A percentile compares a stretch with the other conserved stretches of the same genome.
phyloP scores from a whole-genome alignment of 2,113 vertebrate genomes.

The Dasyornis broadbenti region DNA sequence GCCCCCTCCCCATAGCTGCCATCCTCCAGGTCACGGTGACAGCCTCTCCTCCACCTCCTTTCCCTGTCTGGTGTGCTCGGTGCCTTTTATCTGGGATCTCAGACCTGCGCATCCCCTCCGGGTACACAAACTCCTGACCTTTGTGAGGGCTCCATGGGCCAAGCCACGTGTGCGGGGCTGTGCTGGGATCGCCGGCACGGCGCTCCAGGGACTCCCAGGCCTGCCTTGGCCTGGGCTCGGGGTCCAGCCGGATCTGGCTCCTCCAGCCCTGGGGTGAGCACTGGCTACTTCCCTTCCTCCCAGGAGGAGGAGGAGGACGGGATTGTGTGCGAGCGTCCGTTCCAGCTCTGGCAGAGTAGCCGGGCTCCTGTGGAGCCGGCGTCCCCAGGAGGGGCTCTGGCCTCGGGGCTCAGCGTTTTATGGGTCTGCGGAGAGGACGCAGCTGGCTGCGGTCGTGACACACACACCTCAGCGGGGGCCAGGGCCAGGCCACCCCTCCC shows the following conservation, averaged over 20 bases:
- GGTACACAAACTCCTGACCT: neutral
- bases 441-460: conserved; percentile 53
- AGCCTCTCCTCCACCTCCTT: neutral
- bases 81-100: fast-evolving
- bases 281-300: conserved; percentile 17
- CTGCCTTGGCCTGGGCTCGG: neutral
- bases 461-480: conserved; percentile 49
- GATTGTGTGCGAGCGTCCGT: neutral
- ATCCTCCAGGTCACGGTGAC: fast-evolving
- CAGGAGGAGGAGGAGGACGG: neutral
- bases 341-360: conserved; percentile 43
- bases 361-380: conserved; percentile 24
- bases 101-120: neutral
- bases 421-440: conserved; percentile 34
- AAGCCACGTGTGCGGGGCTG: neutral
- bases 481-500: neutral
- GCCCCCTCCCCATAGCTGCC: neutral
- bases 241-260: neutral
- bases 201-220: neutral
- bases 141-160: fast-evolving
- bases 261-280: neutral
- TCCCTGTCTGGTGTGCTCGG: neutral
- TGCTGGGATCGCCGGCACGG: neutral
- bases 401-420: conserved; percentile 37
- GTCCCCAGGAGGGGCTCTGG: conserved; percentile 44